Conservation (phyloP, 2,113 vertebrate genomes). For the Coptodon bakossiorum region DNA sequence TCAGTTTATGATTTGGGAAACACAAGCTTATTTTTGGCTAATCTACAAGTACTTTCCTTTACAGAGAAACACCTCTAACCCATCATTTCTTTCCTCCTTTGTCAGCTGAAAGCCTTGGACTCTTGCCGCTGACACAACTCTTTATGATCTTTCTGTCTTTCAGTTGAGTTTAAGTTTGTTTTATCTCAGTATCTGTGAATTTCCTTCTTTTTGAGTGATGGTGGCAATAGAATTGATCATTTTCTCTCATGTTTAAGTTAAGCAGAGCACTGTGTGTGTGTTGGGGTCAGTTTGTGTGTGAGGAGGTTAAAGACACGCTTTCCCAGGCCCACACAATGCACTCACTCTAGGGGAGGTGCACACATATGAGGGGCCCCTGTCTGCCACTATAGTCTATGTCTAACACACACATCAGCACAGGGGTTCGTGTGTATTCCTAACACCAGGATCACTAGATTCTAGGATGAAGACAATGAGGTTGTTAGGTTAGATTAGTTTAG, state of each 20-base stretch:
- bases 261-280: neutral
- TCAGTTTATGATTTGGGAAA: neutral
- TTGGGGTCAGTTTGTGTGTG: neutral
- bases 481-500: neutral
- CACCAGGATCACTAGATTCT: neutral
- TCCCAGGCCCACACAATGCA: slow-evolving; percentile 20
- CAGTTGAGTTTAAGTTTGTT: neutral
- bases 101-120: neutral
- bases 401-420: neutral
- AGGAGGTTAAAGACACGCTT: neutral
- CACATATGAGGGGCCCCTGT: neutral
- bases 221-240: rapidly evolving
- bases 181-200: neutral
- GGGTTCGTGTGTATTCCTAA: neutral
- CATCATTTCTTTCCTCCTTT: neutral
- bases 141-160: neutral
- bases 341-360: neutral
- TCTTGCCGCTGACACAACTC: neutral
- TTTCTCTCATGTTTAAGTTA: neutral
- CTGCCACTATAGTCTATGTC: neutral
- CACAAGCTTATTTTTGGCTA: neutral
- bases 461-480: neutral
- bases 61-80: neutral
- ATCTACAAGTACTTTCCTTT: neutral
- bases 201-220: neutral